A percentile compares a stretch with the other conserved stretches of the same genome.
These are phyloP conservation scores for Epinephelus awoara DNA, from an alignment of 2,797 vertebrate species.

Conservation along the genomic window DNA sequence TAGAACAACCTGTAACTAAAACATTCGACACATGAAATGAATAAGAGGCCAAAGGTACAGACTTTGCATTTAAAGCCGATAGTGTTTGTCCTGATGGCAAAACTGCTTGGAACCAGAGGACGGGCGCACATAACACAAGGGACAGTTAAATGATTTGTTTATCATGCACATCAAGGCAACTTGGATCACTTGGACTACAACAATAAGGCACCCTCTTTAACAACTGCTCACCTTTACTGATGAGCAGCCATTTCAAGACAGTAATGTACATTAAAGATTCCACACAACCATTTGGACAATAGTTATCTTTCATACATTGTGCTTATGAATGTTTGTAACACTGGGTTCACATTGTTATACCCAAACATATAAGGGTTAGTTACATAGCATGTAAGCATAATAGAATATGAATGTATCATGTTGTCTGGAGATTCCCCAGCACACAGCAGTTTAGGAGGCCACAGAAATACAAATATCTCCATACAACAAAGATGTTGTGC, in stretches of 20 bases:
- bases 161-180: slow-evolving; percentile 79
- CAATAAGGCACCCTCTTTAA: slow-evolving; percentile 82
- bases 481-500: slow-evolving; percentile 16
- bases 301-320: slow-evolving; percentile 61
- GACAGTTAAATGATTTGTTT: slow-evolving; percentile 29
- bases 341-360: slow-evolving; percentile 12
- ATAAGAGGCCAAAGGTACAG: slow-evolving; percentile 41
- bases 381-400: background rate
- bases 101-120: slow-evolving; percentile 1
- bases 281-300: slow-evolving; percentile 40
- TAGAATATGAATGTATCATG: slow-evolving; percentile 7
- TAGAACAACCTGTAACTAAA: slow-evolving; percentile 10
- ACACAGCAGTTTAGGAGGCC: slow-evolving; percentile 36
- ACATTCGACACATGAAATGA: slow-evolving; percentile 37
- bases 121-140: slow-evolving; percentile 26
- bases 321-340: slow-evolving; percentile 56
- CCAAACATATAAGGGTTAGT: slow-evolving; percentile 11
- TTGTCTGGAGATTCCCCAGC: slow-evolving; percentile 18
- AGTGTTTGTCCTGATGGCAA: slow-evolving; percentile 18
- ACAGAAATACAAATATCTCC: slow-evolving; percentile 11
- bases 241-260: slow-evolving; percentile 48
- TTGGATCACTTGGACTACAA: slow-evolving; percentile 68
- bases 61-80: slow-evolving; percentile 31
- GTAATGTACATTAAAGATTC: slow-evolving; percentile 19
- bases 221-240: slow-evolving; percentile 41